Conservation (phyloP, 2,888 invertebrate species). For the Hartigia nigra region DNA sequence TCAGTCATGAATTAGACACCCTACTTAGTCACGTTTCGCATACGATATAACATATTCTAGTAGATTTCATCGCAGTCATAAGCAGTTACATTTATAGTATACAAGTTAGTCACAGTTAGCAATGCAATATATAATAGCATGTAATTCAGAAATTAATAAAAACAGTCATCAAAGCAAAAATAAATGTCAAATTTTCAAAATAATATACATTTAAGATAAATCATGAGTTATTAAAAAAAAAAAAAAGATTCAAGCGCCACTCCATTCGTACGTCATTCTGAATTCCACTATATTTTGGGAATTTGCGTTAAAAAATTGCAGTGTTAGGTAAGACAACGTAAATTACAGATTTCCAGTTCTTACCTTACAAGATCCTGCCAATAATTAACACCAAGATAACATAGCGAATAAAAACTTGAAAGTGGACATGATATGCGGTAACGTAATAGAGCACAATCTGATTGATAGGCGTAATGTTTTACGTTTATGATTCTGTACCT, state of each 20-base stretch:
- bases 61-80: background rate
- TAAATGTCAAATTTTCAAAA: background rate
- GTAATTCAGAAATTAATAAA: background rate
- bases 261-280: background rate
- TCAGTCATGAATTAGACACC: background rate
- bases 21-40: background rate
- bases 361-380: slow-evolving; percentile 3
- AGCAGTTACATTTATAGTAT: background rate
- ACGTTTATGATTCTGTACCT: background rate
- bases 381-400: slow-evolving; percentile 18
- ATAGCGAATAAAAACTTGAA: slow-evolving; percentile 15
- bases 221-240: background rate
- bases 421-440: slow-evolving; percentile 11
- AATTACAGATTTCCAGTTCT: background rate
- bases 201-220: background rate
- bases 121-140: background rate
- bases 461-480: background rate
- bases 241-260: background rate
- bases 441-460: slow-evolving; percentile 4
- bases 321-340: background rate
- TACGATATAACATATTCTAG: background rate
- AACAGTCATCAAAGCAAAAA: background rate
- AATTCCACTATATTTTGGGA: too few relatives aligned
- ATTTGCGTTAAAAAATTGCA: background rate
- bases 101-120: background rate